Evolutionary conservation across 2,113 vertebrate genomes (phyloP).

Genomic region (Anser brachyrhynchus): DNA sequence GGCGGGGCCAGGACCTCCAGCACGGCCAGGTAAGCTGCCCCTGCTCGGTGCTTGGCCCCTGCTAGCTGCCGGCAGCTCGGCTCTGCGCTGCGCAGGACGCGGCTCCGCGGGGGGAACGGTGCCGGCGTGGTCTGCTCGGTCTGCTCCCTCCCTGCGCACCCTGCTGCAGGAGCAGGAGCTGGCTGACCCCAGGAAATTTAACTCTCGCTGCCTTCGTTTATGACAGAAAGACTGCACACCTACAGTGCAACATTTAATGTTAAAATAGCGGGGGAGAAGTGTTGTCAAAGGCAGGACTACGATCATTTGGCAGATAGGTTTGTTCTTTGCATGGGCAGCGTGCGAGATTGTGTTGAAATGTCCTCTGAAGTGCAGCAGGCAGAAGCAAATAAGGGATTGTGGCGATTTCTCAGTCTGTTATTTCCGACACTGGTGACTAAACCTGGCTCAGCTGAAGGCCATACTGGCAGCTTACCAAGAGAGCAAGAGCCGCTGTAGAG

Average conservation of each 20-base stretch:
- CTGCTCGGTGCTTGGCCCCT: not conserved
- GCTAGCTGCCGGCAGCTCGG: not conserved
- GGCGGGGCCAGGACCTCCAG: not conserved
- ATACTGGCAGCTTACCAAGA: not conserved
- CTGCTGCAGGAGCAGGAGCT: not conserved
- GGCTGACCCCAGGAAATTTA: not conserved
- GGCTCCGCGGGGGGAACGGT: not conserved
- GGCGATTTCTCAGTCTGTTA: not conserved
- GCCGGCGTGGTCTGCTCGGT: no score
- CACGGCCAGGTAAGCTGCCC: not conserved
- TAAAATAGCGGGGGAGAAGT: rapidly evolving
- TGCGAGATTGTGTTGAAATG: rapidly evolving
- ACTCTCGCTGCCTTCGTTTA: rapidly evolving
- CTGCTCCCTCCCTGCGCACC: not conserved
- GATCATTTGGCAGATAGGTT: rapidly evolving
- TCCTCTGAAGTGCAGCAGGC: rapidly evolving
- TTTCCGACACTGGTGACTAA: rapidly evolving
- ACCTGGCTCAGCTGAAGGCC: not conserved
- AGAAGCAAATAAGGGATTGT: not conserved
- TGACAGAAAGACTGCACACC: not conserved
- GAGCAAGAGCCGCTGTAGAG: not conserved
- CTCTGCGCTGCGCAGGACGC: rapidly evolving
- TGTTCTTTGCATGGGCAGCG: not conserved
- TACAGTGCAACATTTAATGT: no score
- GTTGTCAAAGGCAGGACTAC: not conserved